These are phyloP conservation scores for Perca schrenkii DNA, from an alignment of 2,113 vertebrate genomes.

Conservation along the genomic window DNA sequence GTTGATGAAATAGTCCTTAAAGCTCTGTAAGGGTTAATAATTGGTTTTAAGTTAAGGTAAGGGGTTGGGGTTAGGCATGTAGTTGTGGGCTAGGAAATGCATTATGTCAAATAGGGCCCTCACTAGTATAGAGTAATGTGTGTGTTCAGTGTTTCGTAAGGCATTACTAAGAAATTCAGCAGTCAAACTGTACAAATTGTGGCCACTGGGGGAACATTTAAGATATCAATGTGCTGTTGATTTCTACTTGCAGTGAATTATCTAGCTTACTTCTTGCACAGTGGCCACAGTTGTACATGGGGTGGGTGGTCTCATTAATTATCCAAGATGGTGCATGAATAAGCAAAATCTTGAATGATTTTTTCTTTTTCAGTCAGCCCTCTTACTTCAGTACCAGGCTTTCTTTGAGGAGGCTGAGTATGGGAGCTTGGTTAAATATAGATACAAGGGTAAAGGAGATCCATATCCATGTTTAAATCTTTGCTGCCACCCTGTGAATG, in stretches of 20 bases:
- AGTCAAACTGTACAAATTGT: conserved; percentile 25
- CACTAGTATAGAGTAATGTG: not conserved
- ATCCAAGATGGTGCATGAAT: conserved; percentile 16
- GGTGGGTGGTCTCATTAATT: not conserved
- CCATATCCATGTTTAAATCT: conserved; percentile 47
- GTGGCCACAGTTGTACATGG: not conserved
- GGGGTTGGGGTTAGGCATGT: too few species aligned
- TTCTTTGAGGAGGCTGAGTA: not conserved
- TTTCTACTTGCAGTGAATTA: not conserved
- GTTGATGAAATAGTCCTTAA: not conserved
- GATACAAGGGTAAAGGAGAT: not conserved
- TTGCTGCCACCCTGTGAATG: conserved; percentile 75
- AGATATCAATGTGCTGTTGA: not conserved
- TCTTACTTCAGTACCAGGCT: not conserved
- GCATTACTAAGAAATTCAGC: conserved; percentile 18
- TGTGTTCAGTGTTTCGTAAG: conserved; percentile 1
- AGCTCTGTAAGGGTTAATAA: not conserved
- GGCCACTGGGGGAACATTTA: not conserved
- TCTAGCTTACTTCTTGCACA: not conserved
- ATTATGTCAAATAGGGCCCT: not conserved
- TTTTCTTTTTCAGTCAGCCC: not conserved
- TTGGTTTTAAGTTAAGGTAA: not conserved
- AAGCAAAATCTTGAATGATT: conserved; percentile 16
- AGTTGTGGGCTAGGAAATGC: not conserved
- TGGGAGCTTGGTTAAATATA: not conserved